Evolutionary conservation across 2,888 invertebrate genomes (phyloP).

Genomic region (Ptilodon capucinus): DNA sequence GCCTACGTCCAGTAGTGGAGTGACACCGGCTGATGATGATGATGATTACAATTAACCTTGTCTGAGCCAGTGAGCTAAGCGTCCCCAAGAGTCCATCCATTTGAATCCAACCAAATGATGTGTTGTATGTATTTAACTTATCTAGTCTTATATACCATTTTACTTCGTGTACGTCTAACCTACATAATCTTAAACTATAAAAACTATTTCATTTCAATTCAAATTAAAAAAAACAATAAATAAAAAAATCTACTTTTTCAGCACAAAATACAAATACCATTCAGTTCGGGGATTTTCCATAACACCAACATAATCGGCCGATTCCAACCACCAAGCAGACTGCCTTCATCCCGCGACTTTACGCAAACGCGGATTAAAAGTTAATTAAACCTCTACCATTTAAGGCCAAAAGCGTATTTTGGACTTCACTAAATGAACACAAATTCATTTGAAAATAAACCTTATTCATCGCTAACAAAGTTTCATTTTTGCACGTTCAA

Average conservation of each 20-base stretch:
- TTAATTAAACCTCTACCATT: constrained; percentile 32
- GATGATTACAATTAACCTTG: too few species aligned
- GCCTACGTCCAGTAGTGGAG: too few species aligned
- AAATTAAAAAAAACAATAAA: neutral
- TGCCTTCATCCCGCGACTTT: constrained; percentile 14
- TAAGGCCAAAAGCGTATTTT: constrained; percentile 7
- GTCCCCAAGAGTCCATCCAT: too few species aligned
- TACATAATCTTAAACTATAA: too few species aligned
- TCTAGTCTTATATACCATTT: too few species aligned
- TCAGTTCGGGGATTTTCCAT: neutral
- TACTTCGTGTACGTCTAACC: too few species aligned
- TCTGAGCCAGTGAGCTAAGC: too few species aligned
- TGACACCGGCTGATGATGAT: too few species aligned
- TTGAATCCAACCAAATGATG: too few species aligned
- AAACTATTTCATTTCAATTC: too few species aligned
- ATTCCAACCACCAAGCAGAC: constrained; percentile 3
- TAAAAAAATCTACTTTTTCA: neutral
- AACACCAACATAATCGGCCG: constrained; percentile 1
- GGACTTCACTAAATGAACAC: constrained; percentile 5
- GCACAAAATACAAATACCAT: neutral
- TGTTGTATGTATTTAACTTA: too few species aligned
- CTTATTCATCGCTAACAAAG: neutral
- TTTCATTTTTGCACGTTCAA: neutral
- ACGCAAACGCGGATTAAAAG: constrained; percentile 23
- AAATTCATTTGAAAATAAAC: neutral